A percentile compares a stretch with the other conserved stretches of the same genome.
These are phyloP conservation scores for Dascyllus trimaculatus DNA, from an alignment of 2,113 vertebrate genomes.

Conservation along the genomic window DNA sequence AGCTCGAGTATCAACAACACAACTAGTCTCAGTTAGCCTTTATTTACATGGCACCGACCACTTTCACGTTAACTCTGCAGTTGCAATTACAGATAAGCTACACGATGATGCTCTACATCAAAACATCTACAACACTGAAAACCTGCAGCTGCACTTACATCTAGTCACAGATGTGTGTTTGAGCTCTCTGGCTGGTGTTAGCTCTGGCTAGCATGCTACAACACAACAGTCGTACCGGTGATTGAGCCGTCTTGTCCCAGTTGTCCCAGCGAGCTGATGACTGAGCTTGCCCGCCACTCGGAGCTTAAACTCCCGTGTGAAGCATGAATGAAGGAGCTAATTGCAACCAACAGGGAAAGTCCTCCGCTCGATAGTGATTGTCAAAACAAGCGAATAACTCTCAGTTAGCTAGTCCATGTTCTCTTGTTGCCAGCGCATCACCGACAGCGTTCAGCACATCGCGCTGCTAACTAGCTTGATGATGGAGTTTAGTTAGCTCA, in stretches of 20 bases:
- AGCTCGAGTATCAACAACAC: neutral
- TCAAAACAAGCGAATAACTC: neutral
- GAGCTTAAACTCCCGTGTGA: constrained; percentile 55
- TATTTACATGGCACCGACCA: constrained; percentile 26
- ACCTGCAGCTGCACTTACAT: neutral
- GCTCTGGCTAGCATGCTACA: constrained; percentile 56
- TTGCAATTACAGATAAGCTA: too few species aligned
- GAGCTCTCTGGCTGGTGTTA: neutral
- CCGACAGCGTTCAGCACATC: constrained; percentile 6
- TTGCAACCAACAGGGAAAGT: neutral
- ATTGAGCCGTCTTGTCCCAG: constrained; percentile 69
- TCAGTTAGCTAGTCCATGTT: constrained; percentile 50
- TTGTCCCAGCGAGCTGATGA: constrained; percentile 52
- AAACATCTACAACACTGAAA: neutral
- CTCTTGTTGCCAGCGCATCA: neutral
- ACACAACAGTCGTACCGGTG: constrained; percentile 71
- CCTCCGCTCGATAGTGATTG: constrained; percentile 10
- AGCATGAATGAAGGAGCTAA: constrained; percentile 65
- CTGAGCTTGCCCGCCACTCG: constrained; percentile 63
- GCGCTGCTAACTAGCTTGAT: constrained; percentile 77
- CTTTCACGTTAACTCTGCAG: constrained; percentile 7
- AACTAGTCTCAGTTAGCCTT: neutral
- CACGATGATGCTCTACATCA: neutral
- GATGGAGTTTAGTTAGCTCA: constrained; percentile 60
- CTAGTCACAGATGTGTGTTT: fast-evolving